Evolutionary conservation across 2,888 invertebrate species (phyloP), one percentile per base, ranked within the genome.

Genomic region (Ptychoptera contaminata): DNA sequence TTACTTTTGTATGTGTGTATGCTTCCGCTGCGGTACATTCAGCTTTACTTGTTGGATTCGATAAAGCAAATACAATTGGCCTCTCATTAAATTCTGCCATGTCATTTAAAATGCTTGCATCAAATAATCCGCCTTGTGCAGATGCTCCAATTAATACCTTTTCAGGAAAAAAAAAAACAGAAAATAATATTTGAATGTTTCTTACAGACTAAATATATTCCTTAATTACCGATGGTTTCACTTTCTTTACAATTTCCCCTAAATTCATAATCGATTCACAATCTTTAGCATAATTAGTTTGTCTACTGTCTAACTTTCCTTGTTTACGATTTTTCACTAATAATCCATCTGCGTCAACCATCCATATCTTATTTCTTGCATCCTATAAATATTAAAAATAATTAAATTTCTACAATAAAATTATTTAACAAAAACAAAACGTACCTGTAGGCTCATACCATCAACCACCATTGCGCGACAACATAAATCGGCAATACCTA

Each of bases 21-120:
- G 97, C 97, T 54, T 84, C 81, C 57, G 94, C 86, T 2, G 98
- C 96, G 1, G 97, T 97, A 61, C 98, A 99, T 67, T 98, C 98
- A 1, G 98, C 93, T 71, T 90, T 91, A 64, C 80, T 82, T 1
- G 98, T 99, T 7, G 98, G 98, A 69, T 98, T 98, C 53, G 96
- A 96, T 37, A 98, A 73, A 9, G 98, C 97, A 62, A 98, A 97
- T 51, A 98, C 82, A 52, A 98, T 76, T 0, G 98, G 98, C 43
- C 83, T 73, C 4, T 91, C 80, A 53, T 91, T 90, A 60, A 82
- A 81, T 46, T 70, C 64, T 0, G 80, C 88, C 96, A 99, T 94
- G 53, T 79, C 78, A 55, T 76, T 69, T 42, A 98, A 67, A 41
- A 99, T 79, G 51, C 81, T 80, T 8, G 84, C 76, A 0, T 87